Conservation (phyloP, 2,888 invertebrate genomes). For the Lathronympha strigana region DNA sequence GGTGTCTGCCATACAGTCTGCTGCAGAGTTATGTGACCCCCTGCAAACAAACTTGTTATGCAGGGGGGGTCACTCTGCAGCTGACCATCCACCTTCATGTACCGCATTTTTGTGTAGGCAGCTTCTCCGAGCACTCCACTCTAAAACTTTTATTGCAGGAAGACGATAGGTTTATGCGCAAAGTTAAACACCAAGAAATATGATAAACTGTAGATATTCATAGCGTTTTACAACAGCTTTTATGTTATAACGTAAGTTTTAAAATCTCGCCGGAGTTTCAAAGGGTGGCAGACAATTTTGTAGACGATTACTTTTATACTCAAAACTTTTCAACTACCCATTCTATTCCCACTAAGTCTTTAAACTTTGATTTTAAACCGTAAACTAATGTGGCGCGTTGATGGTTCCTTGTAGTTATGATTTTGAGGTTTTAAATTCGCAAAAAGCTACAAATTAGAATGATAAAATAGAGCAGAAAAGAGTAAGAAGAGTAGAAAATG, state of each 20-base stretch:
- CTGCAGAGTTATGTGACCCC: no score
- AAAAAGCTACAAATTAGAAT: no score
- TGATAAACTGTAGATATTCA: constrained; percentile 69
- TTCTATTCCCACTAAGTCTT: constrained; percentile 41
- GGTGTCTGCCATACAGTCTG: no score
- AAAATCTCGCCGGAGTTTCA: constrained; percentile 68
- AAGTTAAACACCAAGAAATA: constrained; percentile 34
- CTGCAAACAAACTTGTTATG: no score
- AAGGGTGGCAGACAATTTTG: constrained; percentile 58
- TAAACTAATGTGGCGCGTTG: neutral
- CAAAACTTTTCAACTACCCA: constrained; percentile 46
- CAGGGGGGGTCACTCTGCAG: no score
- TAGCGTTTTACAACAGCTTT: constrained; percentile 71
- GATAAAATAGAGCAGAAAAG: no score
- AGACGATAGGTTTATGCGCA: constrained; percentile 10
- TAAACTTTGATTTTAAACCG: constrained; percentile 38
- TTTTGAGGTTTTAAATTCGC: neutral
- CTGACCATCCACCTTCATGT: no score
- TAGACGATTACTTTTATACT: constrained; percentile 63
- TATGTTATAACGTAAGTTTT: constrained; percentile 77
- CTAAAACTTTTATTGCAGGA: constrained; percentile 11
- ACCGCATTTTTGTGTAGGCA: no score
- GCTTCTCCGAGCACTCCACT: constrained; percentile 41
- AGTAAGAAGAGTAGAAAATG: no score
- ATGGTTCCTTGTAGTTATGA: constrained; percentile 16